Conservation (phyloP, 2,113 vertebrate genomes). For the Scolopax mira region DNA sequence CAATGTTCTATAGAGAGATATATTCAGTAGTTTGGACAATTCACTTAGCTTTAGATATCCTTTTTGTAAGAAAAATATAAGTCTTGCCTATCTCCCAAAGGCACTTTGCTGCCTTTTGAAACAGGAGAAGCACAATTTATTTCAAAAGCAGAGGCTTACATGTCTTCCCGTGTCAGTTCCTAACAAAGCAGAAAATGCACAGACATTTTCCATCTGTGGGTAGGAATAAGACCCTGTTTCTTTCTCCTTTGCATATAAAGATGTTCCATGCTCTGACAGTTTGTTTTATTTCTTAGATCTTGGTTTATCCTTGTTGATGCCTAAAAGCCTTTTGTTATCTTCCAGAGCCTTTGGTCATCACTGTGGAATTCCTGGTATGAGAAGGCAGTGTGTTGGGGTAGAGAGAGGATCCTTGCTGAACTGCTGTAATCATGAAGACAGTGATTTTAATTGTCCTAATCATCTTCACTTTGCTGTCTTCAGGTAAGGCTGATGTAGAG, state of each 20-base stretch:
- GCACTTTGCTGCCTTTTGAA: not conserved
- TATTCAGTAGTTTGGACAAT: not conserved
- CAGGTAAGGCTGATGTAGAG: conserved; percentile 53
- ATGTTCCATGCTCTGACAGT: not conserved
- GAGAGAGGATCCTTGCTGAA: not conserved
- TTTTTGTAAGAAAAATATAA: not conserved
- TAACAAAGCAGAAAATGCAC: not conserved
- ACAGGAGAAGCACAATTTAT: not conserved
- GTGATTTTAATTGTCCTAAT: conserved; percentile 16
- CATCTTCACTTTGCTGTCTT: not conserved
- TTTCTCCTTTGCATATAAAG: not conserved
- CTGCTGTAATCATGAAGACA: conserved; percentile 41
- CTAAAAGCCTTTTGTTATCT: not conserved
- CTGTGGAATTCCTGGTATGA: conserved; percentile 64
- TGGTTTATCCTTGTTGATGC: conserved; percentile 1
- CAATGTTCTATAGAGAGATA: not conserved
- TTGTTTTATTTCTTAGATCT: not conserved
- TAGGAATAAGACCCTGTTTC: not conserved
- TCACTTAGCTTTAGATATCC: not conserved
- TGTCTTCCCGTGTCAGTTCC: not conserved
- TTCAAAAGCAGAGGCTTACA: not conserved
- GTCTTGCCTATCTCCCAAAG: not conserved
- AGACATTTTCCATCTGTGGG: not conserved
- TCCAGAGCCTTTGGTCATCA: conserved; percentile 28
- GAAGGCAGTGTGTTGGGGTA: not conserved